Conservation (phyloP, 2,797 vertebrate genomes). For the Tokudaia tokunoshimensis region DNA sequence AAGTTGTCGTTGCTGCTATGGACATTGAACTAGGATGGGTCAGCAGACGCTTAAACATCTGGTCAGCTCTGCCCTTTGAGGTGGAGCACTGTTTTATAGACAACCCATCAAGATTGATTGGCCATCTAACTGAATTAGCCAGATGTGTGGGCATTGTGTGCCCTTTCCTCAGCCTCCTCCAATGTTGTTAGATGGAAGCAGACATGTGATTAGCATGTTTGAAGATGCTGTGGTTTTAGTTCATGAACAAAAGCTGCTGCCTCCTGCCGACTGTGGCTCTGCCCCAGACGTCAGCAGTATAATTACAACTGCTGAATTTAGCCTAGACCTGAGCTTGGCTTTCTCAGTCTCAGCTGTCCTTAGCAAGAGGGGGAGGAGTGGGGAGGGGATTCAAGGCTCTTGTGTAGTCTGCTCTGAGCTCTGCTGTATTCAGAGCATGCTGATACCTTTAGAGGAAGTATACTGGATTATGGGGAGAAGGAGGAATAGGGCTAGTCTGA, state of each 20-base stretch:
- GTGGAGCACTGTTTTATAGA: slow-evolving; percentile 74
- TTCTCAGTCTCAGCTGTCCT: slow-evolving; percentile 80
- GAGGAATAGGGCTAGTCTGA: background rate
- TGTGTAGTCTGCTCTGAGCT: slow-evolving; percentile 61
- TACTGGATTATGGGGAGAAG: background rate
- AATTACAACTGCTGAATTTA: slow-evolving; percentile 81
- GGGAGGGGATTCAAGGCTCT: slow-evolving; percentile 37
- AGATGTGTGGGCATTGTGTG: slow-evolving; percentile 84
- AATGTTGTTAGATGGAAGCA: slow-evolving; percentile 80
- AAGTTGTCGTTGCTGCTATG: slow-evolving; percentile 45
- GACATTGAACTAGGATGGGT: slow-evolving; percentile 67
- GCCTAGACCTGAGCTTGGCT: slow-evolving; percentile 65
- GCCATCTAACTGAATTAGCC: slow-evolving; percentile 84
- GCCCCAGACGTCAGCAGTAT: slow-evolving; percentile 71
- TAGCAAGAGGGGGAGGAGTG: background rate
- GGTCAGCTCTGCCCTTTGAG: slow-evolving; percentile 80
- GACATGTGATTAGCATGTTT: slow-evolving; percentile 80
- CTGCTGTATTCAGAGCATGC: slow-evolving; percentile 48
- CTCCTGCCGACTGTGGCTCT: slow-evolving; percentile 71
- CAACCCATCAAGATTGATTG: slow-evolving; percentile 84
- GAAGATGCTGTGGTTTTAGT: slow-evolving; percentile 74
- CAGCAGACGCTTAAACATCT: slow-evolving; percentile 82
- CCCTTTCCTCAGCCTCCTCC: slow-evolving; percentile 75
- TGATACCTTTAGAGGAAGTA: slow-evolving; percentile 35
- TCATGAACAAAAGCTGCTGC: slow-evolving; percentile 78